Percentiles rank a stretch among this genome's conserved stretches.
These are phyloP conservation scores for Ctenopoma multispine DNA, from an alignment of 2,797 vertebrate genomes.

Conservation along the genomic window DNA sequence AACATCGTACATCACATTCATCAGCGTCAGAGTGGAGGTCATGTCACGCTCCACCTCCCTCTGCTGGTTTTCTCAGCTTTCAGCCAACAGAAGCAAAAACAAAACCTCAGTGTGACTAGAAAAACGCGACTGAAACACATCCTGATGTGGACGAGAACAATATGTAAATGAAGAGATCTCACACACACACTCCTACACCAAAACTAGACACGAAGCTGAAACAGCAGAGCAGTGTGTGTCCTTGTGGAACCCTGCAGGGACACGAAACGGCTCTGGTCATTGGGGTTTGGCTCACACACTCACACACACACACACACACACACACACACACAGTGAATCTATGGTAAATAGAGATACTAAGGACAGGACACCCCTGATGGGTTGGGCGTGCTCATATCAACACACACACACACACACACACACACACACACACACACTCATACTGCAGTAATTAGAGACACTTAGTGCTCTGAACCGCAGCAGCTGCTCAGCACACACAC, in stretches of 20 bases:
- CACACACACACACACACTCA: slow-evolving; percentile 36
- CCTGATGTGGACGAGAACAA: too few relatives aligned
- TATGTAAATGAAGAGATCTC: slow-evolving; percentile 11
- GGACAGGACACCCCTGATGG: slow-evolving; percentile 50
- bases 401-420: slow-evolving; percentile 36
- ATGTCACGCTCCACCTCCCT: not conserved
- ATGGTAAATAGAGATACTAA: slow-evolving; percentile 54
- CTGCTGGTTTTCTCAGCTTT: not conserved
- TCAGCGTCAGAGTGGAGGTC: not conserved
- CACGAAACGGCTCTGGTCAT: slow-evolving; percentile 27
- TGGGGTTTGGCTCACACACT: not conserved
- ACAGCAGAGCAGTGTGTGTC: not conserved
- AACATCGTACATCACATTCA: not conserved
- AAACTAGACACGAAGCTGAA: slow-evolving; percentile 5
- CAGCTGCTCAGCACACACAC: slow-evolving; percentile 84
- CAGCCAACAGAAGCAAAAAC: not conserved
- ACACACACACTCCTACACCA: not conserved
- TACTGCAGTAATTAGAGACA: slow-evolving; percentile 83
- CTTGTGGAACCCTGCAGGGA: slow-evolving; percentile 18
- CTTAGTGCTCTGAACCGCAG: slow-evolving; percentile 77
- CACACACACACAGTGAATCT: not conserved
- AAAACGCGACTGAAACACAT: not conserved
- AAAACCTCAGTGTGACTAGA: not conserved
- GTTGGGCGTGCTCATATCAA: slow-evolving; percentile 49
- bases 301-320: not conserved